These are phyloP conservation scores for Deilephila elpenor DNA, from an alignment of 2,888 invertebrate species.

Conservation along the genomic window DNA sequence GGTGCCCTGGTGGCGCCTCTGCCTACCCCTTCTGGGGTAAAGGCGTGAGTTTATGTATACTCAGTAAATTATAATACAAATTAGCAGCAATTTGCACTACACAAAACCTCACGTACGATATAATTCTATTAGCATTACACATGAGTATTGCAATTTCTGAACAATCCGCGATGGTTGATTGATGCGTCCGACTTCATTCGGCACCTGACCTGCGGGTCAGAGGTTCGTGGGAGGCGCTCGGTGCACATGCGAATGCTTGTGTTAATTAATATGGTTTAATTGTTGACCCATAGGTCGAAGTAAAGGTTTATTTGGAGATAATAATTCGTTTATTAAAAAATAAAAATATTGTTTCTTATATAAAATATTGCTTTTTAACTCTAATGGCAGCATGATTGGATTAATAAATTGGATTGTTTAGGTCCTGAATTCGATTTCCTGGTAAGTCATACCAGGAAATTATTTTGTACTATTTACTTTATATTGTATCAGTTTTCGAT, in stretches of 20 bases:
- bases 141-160: slow-evolving; percentile 16
- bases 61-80: not conserved
- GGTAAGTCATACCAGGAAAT: too few species aligned
- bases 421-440: too few species aligned
- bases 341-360: too few species aligned
- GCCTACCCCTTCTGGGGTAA: too few species aligned
- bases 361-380: too few species aligned
- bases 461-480: too few species aligned
- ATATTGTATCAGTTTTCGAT: too few species aligned
- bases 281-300: not conserved
- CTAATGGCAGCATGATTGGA: too few species aligned
- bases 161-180: slow-evolving; percentile 54
- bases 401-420: too few species aligned
- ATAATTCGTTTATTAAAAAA: too few species aligned
- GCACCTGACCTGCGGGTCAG: slow-evolving; percentile 60
- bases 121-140: slow-evolving; percentile 2
- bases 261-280: slow-evolving; percentile 13
- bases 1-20: too few species aligned
- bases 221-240: slow-evolving; percentile 59
- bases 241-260: not conserved
- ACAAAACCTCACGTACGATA: not conserved
- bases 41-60: not conserved
- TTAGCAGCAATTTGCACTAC: not conserved
- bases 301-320: not conserved
- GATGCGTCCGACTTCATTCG: slow-evolving; percentile 68